These are phyloP conservation scores for Heteractis magnifica DNA, from an alignment of 92 coral and sea anemone genomes.

Conservation along the genomic window DNA sequence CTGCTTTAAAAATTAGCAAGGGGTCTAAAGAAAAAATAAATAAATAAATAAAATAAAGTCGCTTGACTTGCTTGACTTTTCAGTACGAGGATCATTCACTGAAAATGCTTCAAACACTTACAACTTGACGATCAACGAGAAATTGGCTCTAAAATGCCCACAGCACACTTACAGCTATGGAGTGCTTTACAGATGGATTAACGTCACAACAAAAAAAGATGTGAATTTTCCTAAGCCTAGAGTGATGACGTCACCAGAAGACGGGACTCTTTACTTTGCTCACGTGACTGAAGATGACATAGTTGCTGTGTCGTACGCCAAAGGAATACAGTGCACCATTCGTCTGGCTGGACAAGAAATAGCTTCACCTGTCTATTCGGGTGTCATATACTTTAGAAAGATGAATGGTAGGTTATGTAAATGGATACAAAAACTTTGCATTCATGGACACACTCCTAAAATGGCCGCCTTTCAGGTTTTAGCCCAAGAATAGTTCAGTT, in stretches of 20 bases:
- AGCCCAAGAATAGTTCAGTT: too few species aligned
- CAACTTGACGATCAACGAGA: conserved; percentile 28
- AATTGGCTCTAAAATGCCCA: conserved; percentile 36
- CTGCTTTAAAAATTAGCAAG: too few species aligned
- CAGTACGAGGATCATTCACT: conserved; percentile 39
- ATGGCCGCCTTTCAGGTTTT: neutral
- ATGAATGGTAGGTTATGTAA: neutral
- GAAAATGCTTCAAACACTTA: conserved; percentile 8
- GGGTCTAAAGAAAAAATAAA: too few species aligned
- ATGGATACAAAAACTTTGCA: neutral
- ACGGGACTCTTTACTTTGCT: conserved; percentile 50
- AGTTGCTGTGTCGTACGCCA: neutral
- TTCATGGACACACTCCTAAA: too few species aligned
- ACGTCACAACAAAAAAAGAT: neutral
- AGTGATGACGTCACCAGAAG: conserved; percentile 42
- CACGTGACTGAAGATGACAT: conserved; percentile 34
- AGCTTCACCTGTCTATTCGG: neutral
- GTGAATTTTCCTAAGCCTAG: conserved; percentile 23
- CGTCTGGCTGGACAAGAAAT: neutral
- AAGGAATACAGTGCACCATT: conserved; percentile 27
- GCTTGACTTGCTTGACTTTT: neutral
- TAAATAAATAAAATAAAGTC: too few species aligned
- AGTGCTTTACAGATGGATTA: conserved; percentile 29
- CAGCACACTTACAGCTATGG: conserved; percentile 42
- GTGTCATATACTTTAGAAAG: neutral